Base-by-base conservation (phyloP, 1,140 invertebrate species). In the Diorhabda carinulata region DNA sequence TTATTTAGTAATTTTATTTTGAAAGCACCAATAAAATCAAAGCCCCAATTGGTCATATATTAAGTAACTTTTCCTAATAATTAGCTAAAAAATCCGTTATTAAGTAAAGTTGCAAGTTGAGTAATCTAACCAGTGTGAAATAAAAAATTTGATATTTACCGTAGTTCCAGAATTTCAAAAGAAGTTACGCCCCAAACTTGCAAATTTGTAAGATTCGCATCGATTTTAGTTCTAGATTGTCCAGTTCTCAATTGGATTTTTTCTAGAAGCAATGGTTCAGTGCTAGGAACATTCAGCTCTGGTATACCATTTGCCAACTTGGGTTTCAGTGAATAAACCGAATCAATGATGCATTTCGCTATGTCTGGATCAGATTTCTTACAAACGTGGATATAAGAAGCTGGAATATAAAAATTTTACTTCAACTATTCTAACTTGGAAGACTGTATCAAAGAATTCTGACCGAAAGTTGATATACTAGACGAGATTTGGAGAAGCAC, bases 381-480 rank as follows among this genome's bases (percentile, higher is more conserved):
- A 73, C 89, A 91, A 57, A 88, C 77, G 73, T 89, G 86, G 69
- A 91, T 89, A 75, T 89, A 90, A 6, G 87, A 79, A 10, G 90
- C 90, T 91, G 65, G 70, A 76, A 74, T 6, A 60, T 47, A 56
- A 65, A 25, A 25, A 25, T 25, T 25, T 25, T 25, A 25, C 25
- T 25, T 25, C 25, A 25, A 25, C 25, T 25, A 25, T 25, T 25
- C 25, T 25, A 25, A 25, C 25, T 25, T 25, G 25, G 25, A 25
- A 1, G 25, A 25, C 25, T 25, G 25, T 25, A 25, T 25, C 25
- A 25, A 25, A 25, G 25, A 25, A 1, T 25, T 25, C 1, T 25
- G 25, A 25, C 25, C 1, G 25, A 25, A 25, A 25, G 25, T 25
- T 25, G 25, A 25, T 25, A 25, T 25, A 25, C 25, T 25, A 25